These are phyloP conservation scores for Parnassius apollo DNA, from an alignment of 2,888 invertebrate genomes.

Conservation along the genomic window DNA sequence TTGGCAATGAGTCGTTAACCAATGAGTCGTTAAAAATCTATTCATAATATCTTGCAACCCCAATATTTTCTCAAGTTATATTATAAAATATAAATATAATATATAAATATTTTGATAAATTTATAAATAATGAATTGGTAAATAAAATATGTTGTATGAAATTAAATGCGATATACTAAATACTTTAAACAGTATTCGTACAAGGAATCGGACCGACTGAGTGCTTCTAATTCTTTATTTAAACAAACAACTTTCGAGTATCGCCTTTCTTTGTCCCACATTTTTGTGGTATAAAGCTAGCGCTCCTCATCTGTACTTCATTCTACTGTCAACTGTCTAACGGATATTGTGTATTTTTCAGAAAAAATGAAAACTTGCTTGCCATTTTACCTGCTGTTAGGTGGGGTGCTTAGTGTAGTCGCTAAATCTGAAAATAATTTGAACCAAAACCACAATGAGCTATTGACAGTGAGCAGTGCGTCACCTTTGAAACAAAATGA, in stretches of 20 bases:
- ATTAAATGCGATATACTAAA: neutral
- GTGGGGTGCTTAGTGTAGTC: slow-evolving; percentile 42
- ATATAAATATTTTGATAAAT: no score
- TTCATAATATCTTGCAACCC: no score
- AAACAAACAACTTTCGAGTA: slow-evolving; percentile 41
- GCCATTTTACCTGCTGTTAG: slow-evolving; percentile 47
- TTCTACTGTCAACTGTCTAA: slow-evolving; percentile 31
- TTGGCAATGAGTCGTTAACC: no score
- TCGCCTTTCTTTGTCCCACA: slow-evolving; percentile 67
- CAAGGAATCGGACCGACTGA: neutral
- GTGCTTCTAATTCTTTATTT: slow-evolving; percentile 38
- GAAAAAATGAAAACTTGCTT: slow-evolving; percentile 59
- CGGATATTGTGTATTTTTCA: slow-evolving; percentile 43
- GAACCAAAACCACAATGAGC: slow-evolving; percentile 40
- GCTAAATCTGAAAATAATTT: slow-evolving; percentile 43
- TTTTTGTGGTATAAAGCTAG: slow-evolving; percentile 54
- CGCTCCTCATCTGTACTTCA: slow-evolving; percentile 19
- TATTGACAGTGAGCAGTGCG: slow-evolving; percentile 40
- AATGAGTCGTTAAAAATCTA: no score
- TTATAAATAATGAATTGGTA: no score
- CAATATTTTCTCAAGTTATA: no score
- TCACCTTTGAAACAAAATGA: slow-evolving; percentile 38
- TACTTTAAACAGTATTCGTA: neutral
- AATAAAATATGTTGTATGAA: no score
- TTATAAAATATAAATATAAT: no score